Evolutionary conservation across 2,888 invertebrate species (phyloP).

Genomic region (Hirtodrosophila cameraria): DNA sequence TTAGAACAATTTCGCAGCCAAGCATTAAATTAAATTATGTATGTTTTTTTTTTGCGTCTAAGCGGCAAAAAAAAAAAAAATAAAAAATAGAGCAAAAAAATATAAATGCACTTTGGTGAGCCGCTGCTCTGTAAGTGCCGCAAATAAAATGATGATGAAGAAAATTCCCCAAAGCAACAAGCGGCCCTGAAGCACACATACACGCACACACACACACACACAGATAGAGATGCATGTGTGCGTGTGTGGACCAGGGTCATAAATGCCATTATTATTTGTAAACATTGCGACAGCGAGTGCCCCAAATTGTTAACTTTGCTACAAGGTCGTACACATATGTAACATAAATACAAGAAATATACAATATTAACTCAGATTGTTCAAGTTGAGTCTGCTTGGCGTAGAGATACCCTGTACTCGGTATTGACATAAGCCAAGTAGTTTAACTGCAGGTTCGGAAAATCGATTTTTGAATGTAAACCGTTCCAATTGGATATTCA

Average conservation of each 20-base stretch:
- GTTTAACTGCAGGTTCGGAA: no score
- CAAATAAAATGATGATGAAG: constrained; percentile 59
- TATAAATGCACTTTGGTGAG: constrained; percentile 57
- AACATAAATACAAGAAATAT: constrained; percentile 22
- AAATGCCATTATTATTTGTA: constrained; percentile 78
- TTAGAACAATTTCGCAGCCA: constrained; percentile 62
- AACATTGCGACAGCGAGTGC: constrained; percentile 74
- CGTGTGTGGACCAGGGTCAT: constrained; percentile 67
- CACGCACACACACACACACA: constrained; percentile 17
- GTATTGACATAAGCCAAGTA: no score
- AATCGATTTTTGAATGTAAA: no score
- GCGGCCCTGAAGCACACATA: constrained; percentile 52
- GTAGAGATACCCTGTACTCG: no score
- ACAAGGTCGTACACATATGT: constrained; percentile 62
- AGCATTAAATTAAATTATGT: constrained; percentile 65
- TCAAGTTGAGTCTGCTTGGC: no score
- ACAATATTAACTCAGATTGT: no score
- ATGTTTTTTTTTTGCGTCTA: constrained; percentile 22
- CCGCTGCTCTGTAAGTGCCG: constrained; percentile 25
- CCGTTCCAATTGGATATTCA: no score
- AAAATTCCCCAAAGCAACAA: constrained; percentile 53
- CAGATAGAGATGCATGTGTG: constrained; percentile 14
- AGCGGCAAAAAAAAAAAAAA: constrained; percentile 12
- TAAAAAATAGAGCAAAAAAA: constrained; percentile 37
- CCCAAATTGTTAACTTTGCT: constrained; percentile 74